Evolutionary conservation across 1,140 invertebrate species (phyloP).

Genomic region (Mycetomoellerius zeteki): DNA sequence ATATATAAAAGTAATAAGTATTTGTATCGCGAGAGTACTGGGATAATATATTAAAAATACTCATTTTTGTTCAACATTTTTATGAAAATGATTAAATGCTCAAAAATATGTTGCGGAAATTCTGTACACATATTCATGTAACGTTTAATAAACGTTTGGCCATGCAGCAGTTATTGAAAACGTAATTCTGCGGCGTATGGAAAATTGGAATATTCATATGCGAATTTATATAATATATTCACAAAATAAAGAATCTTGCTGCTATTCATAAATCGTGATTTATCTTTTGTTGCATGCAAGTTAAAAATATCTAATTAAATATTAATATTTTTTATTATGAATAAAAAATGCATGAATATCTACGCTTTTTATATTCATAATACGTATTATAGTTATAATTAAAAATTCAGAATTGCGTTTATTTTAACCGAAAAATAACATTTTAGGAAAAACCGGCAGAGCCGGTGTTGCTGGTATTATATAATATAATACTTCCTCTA

Average conservation of each 20-base stretch:
- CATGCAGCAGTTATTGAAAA: conserved; percentile 37
- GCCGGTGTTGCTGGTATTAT: too few species aligned
- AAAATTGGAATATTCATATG: conserved; percentile 47
- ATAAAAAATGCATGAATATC: not conserved
- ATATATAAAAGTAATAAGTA: not conserved
- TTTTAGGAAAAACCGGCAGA: not conserved
- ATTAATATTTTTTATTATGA: not conserved
- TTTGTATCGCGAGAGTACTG: not conserved
- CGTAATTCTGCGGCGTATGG: conserved; percentile 5
- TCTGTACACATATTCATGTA: not conserved
- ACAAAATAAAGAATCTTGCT: not conserved
- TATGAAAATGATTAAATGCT: conserved; percentile 29
- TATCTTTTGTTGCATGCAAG: not conserved
- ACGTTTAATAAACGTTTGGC: conserved; percentile 36
- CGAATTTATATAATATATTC: conserved; percentile 35
- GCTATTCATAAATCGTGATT: conserved; percentile 31
- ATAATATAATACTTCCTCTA: too few species aligned
- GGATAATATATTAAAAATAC: conserved; percentile 4
- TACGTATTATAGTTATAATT: not conserved
- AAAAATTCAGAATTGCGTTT: not conserved
- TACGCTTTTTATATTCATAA: not conserved
- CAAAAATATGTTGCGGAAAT: not conserved
- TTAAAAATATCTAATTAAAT: conserved; percentile 35
- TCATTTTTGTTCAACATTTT: not conserved
- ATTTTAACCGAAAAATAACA: not conserved